Evolutionary conservation across 2,888 invertebrate genomes (phyloP), one percentile per base, ranked within the genome.

Genomic region (Drosophila falleni): DNA sequence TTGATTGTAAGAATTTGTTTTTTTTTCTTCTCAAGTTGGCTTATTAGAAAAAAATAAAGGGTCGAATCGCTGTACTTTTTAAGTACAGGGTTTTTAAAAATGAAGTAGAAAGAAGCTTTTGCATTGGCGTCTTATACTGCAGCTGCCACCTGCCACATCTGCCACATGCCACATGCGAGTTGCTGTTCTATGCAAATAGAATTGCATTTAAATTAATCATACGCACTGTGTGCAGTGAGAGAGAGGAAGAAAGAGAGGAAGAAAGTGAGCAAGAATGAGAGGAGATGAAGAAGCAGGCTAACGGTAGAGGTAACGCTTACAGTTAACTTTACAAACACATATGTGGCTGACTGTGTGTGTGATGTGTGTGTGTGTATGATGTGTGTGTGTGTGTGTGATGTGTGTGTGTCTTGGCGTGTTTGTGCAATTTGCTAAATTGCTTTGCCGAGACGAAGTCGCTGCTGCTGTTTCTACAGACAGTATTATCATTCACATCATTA

Each of bases 141-240:
- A 39, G 26, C 47, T 58, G 47, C 47, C 47, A 49, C 15, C 56
- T 56, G 56, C 56, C 46, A 56, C 31, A 29, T 42, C 5, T 55
- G 54, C 29, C 19, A 42, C 46, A 35, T 47, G 47, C 47, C 56
- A 46, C 56, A 35, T 35, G 35, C 26, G 16, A 54, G 53, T 26
- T 49, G 49, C 63, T 56, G 33, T 42, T 47, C 64, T 74, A 83
- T 80, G 87, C 84, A 83, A 85, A 89, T 87, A 79, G 66, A 81
- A 74, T 73, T 87, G 85, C 89, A 84, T 86, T 89, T 89, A 84
- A 86, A 86, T 89, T 89, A 86, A 86, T 86, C 86, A 86, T 89
- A 86, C 89, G 85, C 85, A 81, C 72, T 71, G 84, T 88, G 68
- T 60, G 74, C 58, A 41, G 13, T 2, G 50, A 11, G 44, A 3